Evolutionary conservation across 2,888 invertebrate species (phyloP).

Genomic region (Tiphia femorata): DNA sequence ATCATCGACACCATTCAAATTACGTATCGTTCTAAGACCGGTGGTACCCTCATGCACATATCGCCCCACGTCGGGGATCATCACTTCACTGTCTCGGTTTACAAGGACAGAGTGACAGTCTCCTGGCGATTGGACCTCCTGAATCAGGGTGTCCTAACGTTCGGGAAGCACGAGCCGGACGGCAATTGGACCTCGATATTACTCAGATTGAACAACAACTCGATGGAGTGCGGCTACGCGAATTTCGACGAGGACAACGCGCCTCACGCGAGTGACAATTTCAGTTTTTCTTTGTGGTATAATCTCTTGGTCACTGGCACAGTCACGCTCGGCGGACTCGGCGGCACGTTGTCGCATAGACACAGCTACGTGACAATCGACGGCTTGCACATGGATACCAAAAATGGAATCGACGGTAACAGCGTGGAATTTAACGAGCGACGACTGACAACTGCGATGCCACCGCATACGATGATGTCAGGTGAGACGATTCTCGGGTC

Average conservation of each 20-base stretch:
- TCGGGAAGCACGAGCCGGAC: conserved; percentile 74
- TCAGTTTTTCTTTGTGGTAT: conserved; percentile 62
- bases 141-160: conserved; percentile 67
- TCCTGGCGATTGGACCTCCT: conserved; percentile 75
- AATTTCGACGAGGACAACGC: conserved; percentile 54
- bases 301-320: conserved; percentile 59
- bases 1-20: conserved; percentile 66
- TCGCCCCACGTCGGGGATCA: conserved; percentile 70
- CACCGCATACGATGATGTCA: conserved; percentile 57
- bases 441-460: conserved; percentile 57
- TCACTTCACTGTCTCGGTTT: conserved; percentile 80
- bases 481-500: too few relatives aligned
- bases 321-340: conserved; percentile 61
- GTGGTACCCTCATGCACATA: conserved; percentile 83
- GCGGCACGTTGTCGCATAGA: conserved; percentile 47
- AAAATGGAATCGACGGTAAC: conserved; percentile 54
- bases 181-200: conserved; percentile 78
- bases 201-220: conserved; percentile 69
- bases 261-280: conserved; percentile 53
- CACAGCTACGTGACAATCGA: conserved; percentile 55
- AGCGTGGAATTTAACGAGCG: conserved; percentile 60
- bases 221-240: conserved; percentile 56
- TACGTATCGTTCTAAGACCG: conserved; percentile 77
- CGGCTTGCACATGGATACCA: conserved; percentile 24
- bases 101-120: conserved; percentile 78